phyloP scores from a whole-genome alignment of 2,888 invertebrate genomes.

The Acanthopleura granulata region DNA sequence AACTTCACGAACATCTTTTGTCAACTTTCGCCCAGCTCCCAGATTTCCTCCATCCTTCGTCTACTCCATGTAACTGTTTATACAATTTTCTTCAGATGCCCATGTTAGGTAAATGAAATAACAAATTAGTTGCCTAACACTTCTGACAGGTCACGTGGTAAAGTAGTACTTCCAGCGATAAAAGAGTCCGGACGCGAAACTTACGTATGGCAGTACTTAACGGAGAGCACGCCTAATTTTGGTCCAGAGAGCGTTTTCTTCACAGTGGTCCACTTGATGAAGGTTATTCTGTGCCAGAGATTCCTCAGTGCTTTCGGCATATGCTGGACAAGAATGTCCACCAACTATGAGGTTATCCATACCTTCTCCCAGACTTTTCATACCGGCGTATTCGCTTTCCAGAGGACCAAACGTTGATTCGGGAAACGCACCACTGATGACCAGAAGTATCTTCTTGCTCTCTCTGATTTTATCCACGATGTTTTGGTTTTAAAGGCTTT shows the following conservation, averaged over 20 bases:
- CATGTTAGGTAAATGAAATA: too few species aligned
- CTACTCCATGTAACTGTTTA: too few species aligned
- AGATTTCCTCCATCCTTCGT: too few species aligned
- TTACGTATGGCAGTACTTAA: too few species aligned
- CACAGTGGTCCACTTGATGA: neutral
- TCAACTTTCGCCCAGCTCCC: too few species aligned
- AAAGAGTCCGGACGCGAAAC: too few species aligned
- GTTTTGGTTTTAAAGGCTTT: neutral
- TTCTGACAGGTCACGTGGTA: too few species aligned
- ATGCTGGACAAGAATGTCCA: neutral
- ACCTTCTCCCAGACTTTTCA: neutral
- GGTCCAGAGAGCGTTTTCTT: neutral
- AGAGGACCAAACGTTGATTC: neutral
- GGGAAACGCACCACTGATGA: neutral
- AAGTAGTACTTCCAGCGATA: too few species aligned
- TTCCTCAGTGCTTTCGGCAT: neutral
- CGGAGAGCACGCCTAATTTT: too few species aligned
- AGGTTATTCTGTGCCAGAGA: neutral
- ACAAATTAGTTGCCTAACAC: too few species aligned
- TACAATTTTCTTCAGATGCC: too few species aligned
- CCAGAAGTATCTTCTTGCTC: neutral
- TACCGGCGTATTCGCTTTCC: neutral
- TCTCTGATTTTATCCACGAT: slow-evolving; percentile 6
- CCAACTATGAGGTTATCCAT: neutral
- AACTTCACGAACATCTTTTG: too few species aligned